Percentiles rank a stretch among this genome's conserved stretches.
phyloP scores from a whole-genome alignment of 2,888 invertebrate genomes.

The Gortyna flavago region DNA sequence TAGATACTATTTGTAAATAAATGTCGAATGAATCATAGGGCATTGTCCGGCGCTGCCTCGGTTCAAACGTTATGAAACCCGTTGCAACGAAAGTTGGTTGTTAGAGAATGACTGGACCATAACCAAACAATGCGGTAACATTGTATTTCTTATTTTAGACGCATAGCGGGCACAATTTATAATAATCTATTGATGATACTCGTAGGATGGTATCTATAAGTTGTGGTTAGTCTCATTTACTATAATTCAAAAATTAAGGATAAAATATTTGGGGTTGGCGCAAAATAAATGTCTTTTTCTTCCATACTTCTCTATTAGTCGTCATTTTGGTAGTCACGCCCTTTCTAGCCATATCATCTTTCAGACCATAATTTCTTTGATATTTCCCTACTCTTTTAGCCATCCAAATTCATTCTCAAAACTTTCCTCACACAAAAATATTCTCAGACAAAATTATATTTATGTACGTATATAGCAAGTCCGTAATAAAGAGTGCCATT shows the following conservation, averaged over 20 bases:
- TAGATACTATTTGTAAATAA: slow-evolving; percentile 2
- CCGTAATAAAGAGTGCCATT: not conserved
- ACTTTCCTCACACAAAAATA: not conserved
- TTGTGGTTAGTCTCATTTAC: too few species aligned
- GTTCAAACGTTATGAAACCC: slow-evolving; percentile 26
- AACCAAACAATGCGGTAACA: slow-evolving; percentile 5
- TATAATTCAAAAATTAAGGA: not conserved
- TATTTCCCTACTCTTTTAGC: not conserved
- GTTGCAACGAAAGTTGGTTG: slow-evolving; percentile 11
- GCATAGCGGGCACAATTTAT: slow-evolving; percentile 11
- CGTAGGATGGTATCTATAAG: too few species aligned
- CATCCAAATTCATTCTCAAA: not conserved
- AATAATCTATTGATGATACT: not conserved
- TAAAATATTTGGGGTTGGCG: not conserved
- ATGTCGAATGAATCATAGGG: not conserved
- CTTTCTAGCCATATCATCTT: not conserved
- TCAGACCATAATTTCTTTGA: not conserved
- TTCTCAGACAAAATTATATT: not conserved
- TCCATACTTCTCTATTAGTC: not conserved
- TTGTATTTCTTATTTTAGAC: slow-evolving; percentile 10
- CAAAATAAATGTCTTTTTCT: not conserved
- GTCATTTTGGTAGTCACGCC: not conserved
- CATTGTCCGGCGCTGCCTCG: not conserved
- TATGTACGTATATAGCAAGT: too few species aligned
- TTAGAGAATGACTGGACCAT: slow-evolving; percentile 5